Base-by-base conservation (phyloP, 2,888 invertebrate species). In the Cenopis cana region DNA sequence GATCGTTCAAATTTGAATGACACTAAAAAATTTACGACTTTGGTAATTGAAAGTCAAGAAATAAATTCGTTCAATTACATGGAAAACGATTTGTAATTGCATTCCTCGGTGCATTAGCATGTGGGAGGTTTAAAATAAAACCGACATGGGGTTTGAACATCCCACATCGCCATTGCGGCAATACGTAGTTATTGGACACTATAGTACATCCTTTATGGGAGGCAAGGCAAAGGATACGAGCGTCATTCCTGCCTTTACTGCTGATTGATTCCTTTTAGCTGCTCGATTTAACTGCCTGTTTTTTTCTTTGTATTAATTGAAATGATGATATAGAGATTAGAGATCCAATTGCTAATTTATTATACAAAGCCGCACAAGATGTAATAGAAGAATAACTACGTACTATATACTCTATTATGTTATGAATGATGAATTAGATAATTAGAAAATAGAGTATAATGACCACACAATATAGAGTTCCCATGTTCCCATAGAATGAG, bases 101-200 rank as follows among this genome's bases (percentile, higher is more conserved):
- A 33, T 61, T 59, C 68, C 59, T 65, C 29, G 57, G 67, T 38
- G 68, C 70, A 73, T 76, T 76, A 73, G 74, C 75, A 74, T 76
- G 73, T 75, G 70, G n/a, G 18, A 18, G 10, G 8, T 66, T 61
- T 61, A 46, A 54, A 49, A 59, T 52, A n/a, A n/a, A n/a, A n/a
- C n/a, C 41, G 41, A 59, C 52, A 52, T 69, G 6, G 33, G 33
- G 2, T 33, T 6, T 33, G 33, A 33, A 33, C 33, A 33, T 5
- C 33, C 33, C 33, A 33, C 33, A 33, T 33, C 8, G 5, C 33
- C 57, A 59, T 65, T 65, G 69, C 59, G 20, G 52, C 65, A 46
- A 18, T 20, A 59, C 57, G 68, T 68, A 54, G 20, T 17, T 33
- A 41, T 14, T 24, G n/a, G 38, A 2, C 10, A n/a, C 50, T 52